A percentile compares a stretch with the other conserved stretches of the same genome.
Conservation (phyloP, 2,888 invertebrate species). For the Urechis unicinctus region DNA sequence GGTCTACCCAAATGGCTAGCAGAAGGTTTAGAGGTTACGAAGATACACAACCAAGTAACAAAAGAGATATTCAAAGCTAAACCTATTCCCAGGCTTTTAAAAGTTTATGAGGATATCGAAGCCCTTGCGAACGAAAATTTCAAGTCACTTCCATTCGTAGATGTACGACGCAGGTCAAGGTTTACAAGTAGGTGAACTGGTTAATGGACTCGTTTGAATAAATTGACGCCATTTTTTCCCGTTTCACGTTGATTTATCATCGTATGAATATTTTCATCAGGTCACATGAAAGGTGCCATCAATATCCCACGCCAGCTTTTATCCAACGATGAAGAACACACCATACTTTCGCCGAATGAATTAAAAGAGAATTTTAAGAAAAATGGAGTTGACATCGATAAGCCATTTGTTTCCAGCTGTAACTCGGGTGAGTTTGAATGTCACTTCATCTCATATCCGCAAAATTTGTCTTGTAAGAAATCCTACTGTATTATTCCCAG, state of each 20-base stretch:
- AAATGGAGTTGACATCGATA: slow-evolving; percentile 28
- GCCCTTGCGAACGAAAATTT: slow-evolving; percentile 28
- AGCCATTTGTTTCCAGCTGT: slow-evolving; percentile 36
- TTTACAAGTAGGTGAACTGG: slow-evolving; percentile 30
- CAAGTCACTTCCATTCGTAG: slow-evolving; percentile 29
- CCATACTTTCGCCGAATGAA: slow-evolving; percentile 27
- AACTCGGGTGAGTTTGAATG: slow-evolving; percentile 44
- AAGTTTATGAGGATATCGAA: slow-evolving; percentile 34
- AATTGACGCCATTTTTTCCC: no score
- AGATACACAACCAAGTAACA: slow-evolving; percentile 5
- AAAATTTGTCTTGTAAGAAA: no score
- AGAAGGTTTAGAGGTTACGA: slow-evolving; percentile 21
- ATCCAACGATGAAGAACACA: slow-evolving; percentile 25
- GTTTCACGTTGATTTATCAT: no score
- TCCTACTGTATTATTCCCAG: no score
- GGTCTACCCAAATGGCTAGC: slow-evolving; percentile 35
- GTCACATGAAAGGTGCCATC: slow-evolving; percentile 32
- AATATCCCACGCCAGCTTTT: slow-evolving; percentile 32
- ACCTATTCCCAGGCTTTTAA: slow-evolving; percentile 25
- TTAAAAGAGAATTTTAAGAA: slow-evolving; percentile 28
- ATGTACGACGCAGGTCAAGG: slow-evolving; percentile 37
- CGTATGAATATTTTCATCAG: no score
- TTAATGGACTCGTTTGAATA: no score
- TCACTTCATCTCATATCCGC: no score
- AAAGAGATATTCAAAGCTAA: slow-evolving; percentile 24